phyloP scores from a whole-genome alignment of 2,888 invertebrate species.

The Bugula neritina region DNA sequence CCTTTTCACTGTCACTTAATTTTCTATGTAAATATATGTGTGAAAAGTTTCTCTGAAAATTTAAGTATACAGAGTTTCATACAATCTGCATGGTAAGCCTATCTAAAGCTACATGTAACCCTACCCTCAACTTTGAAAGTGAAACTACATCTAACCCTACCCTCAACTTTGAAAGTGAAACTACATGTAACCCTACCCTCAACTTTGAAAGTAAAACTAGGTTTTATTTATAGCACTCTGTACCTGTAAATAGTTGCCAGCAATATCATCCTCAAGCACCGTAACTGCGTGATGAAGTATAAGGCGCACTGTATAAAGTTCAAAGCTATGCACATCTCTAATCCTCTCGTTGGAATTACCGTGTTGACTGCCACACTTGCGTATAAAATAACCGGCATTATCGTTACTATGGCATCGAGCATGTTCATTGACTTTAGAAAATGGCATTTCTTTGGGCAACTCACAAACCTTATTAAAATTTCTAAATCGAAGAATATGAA shows the following conservation, averaged over 20 bases:
- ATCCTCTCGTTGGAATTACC: background rate
- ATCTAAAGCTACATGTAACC: no score
- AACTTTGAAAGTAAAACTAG: background rate
- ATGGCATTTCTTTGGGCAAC: slow-evolving; percentile 2
- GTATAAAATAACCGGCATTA: background rate
- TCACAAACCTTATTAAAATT: background rate
- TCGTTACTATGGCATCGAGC: background rate
- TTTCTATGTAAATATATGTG: no score
- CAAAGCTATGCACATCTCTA: background rate
- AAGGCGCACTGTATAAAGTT: background rate
- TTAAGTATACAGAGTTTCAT: no score
- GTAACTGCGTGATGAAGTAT: background rate
- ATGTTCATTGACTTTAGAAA: slow-evolving; percentile 9
- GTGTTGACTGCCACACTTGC: background rate
- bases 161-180: no score
- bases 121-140: no score
- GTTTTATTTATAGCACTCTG: background rate
- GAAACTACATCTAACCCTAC: no score
- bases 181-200: no score
- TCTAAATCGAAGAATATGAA: background rate
- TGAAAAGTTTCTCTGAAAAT: no score
- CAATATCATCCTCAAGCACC: background rate
- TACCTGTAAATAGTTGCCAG: background rate
- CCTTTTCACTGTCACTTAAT: no score
- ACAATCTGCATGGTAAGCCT: no score